Percentiles rank a stretch among this genome's conserved stretches.
Conservation (phyloP, 2,113 vertebrate species). For the Chionodraco myersi region DNA sequence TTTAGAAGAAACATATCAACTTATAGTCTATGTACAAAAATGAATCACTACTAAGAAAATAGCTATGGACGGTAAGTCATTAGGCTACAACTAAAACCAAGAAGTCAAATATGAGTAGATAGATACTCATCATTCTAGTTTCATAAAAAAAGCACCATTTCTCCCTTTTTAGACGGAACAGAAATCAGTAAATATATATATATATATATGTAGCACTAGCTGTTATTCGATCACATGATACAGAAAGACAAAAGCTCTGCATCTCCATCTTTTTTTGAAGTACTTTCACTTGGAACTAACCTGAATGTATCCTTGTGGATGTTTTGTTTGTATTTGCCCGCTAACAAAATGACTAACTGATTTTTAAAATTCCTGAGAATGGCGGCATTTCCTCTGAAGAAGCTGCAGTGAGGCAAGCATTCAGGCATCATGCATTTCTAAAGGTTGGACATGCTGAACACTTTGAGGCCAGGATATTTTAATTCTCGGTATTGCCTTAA, state of each 20-base stretch:
- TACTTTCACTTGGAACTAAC: constrained; percentile 18
- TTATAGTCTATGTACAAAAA: constrained; percentile 83
- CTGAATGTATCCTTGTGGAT: constrained; percentile 22
- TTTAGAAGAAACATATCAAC: constrained; percentile 88
- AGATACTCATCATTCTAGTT: constrained; percentile 71
- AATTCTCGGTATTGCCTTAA: neutral
- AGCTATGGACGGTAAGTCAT: constrained; percentile 78
- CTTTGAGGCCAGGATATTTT: constrained; percentile 7
- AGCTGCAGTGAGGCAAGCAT: constrained; percentile 14
- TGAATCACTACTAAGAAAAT: constrained; percentile 79
- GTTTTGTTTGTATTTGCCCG: neutral
- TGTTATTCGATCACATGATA: constrained; percentile 48
- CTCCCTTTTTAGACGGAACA: constrained; percentile 80
- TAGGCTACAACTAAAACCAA: constrained; percentile 76
- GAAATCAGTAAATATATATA: constrained; percentile 59
- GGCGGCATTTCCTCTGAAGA: constrained; percentile 24
- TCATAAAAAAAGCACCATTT: constrained; percentile 79
- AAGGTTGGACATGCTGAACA: constrained; percentile 5
- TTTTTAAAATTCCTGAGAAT: constrained; percentile 19
- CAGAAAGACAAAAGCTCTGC: constrained; percentile 41
- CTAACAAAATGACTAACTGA: neutral
- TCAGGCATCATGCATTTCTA: constrained; percentile 18
- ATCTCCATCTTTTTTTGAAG: constrained; percentile 13
- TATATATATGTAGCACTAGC: constrained; percentile 53
- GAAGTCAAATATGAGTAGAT: constrained; percentile 67